Percentiles rank a stretch among this genome's conserved stretches.
phyloP scores from a whole-genome alignment of 2,888 invertebrate genomes.

The Agrotis puta region DNA sequence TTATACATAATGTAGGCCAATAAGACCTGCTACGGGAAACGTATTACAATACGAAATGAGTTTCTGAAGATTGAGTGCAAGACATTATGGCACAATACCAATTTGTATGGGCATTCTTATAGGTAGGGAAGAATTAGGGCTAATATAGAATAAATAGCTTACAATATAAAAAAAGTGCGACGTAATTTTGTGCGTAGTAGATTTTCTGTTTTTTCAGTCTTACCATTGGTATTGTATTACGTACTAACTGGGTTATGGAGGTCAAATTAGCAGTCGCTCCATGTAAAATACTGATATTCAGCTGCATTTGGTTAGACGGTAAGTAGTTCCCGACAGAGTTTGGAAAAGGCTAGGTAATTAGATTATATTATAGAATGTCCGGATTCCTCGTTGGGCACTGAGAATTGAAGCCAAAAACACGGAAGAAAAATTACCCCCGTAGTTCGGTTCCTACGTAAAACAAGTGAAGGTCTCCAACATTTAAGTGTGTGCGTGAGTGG shows the following conservation, averaged over 20 bases:
- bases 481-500: too few relatives aligned
- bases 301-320: background rate
- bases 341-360: background rate
- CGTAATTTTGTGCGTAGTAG: conserved; percentile 29
- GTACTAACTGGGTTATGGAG: too few relatives aligned
- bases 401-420: too few relatives aligned
- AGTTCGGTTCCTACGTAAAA: too few relatives aligned
- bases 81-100: conserved; percentile 44
- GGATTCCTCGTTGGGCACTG: too few relatives aligned
- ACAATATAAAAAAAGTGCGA: conserved; percentile 9
- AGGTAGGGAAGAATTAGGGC: conserved; percentile 12
- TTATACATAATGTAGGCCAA: conserved; percentile 41
- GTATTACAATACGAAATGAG: conserved; percentile 58
- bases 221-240: background rate
- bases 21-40: conserved; percentile 34
- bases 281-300: background rate
- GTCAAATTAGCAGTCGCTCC: background rate
- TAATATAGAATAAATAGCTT: conserved; percentile 26
- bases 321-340: too few relatives aligned
- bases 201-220: background rate
- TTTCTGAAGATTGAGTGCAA: conserved; percentile 47
- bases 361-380: too few relatives aligned
- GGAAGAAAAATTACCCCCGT: too few relatives aligned
- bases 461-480: too few relatives aligned
- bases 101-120: conserved; percentile 45